Evolutionary conservation across 2,888 invertebrate genomes (phyloP).

Genomic region (Drosophila antonietae): DNA sequence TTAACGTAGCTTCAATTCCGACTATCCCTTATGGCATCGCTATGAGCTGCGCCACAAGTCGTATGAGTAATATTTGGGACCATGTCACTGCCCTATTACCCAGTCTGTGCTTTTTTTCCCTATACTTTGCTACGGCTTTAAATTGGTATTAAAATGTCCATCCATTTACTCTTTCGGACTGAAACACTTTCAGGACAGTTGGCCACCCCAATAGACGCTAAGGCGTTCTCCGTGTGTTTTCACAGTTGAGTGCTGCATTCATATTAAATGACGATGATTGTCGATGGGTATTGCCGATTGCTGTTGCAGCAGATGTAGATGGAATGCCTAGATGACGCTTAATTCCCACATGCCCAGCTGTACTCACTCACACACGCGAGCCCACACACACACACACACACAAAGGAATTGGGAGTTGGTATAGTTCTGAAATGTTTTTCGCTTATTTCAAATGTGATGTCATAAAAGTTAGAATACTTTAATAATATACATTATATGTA

Average conservation of each 20-base stretch:
- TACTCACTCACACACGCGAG: not conserved
- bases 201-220: conserved; percentile 10
- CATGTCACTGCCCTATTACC: conserved; percentile 2
- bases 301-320: not conserved
- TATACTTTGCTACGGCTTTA: conserved; percentile 23
- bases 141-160: conserved; percentile 75
- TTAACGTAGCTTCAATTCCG: conserved; percentile 43
- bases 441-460: no score
- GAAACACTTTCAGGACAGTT: conserved; percentile 29
- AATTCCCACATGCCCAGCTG: conserved; percentile 14
- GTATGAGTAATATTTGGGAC: conserved; percentile 64
- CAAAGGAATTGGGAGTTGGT: not conserved
- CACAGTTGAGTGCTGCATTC: conserved; percentile 41
- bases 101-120: not conserved
- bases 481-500: no score
- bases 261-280: conserved; percentile 60
- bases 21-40: conserved; percentile 9
- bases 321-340: conserved; percentile 6
- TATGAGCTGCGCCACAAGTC: conserved; percentile 47
- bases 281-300: conserved; percentile 23
- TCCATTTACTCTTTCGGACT: conserved; percentile 40
- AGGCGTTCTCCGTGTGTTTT: conserved; percentile 37
- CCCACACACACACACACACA: not conserved
- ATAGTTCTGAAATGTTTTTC: no score
- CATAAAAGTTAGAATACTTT: no score